Evolutionary conservation across 2,113 vertebrate genomes (phyloP), one percentile per base, ranked within the genome.

Genomic region (Neotoma lepida): DNA sequence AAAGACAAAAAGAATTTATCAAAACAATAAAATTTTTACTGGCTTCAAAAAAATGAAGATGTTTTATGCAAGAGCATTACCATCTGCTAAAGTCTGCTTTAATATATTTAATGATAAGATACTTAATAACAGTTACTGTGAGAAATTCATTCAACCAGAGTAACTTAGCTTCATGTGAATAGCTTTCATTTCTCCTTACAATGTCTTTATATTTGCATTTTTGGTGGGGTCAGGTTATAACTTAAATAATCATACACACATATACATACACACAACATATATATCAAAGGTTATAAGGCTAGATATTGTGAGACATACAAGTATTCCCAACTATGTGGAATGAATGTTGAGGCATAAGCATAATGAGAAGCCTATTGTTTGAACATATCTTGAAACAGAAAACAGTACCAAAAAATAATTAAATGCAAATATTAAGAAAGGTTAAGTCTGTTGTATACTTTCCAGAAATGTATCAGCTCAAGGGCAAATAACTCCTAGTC

Each of bases 1-100:
- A 61, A 66, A 93, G 74, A 95, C 2, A 51, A 91, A 84, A 54
- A 24, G 28, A 74, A 96, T 84, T 28, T 51, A 95, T 76, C 49
- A 80, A 95, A 74, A 12, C 35, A 87, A 71, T 81, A 77, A 78
- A 96, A 95, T 1, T 4, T 8, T 30, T 54, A 87, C 58, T 7
- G 73, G 4, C 5, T 81, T 9, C 80, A 92, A 87, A 76, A 95
- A 88, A 85, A 51, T 2, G 41, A 86, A 28, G 1, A 39, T 46
- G 64, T 85, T 66, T 74, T n/a, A 15, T 68, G 76, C n/a, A 74
- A 35, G 18, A 80, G 2, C 1, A 14, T 2, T 91, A 6, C 1
- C 4, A 74, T 13, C 4, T 86, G 68, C 7, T 58, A 92, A 20
- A 94, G 39, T 63, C 14, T 78, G 10, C 9, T 56, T 86, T 39